Evolutionary conservation across 2,113 vertebrate species (phyloP), one percentile per base, ranked within the genome.

Genomic region (Thomomys bottae): DNA sequence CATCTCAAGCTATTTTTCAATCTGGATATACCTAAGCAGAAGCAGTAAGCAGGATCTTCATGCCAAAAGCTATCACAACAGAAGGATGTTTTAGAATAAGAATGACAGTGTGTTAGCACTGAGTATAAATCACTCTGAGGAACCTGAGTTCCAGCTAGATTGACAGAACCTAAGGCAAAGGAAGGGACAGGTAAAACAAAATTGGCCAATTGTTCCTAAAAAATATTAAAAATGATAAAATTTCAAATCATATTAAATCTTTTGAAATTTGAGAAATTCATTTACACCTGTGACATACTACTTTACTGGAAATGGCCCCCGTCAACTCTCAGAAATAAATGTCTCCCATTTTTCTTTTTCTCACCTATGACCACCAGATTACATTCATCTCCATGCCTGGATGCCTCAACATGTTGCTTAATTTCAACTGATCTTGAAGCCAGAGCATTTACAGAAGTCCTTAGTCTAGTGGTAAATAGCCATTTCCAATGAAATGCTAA

Each of bases 51-150:
- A 32, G 8, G 17, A 57, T 6, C 2, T 34, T 68, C 17, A 12
- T 76, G 18, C 20, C 72, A 40, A 66, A 80, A 73, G 30, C 70
- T 90, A 73, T 84, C 59, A 45, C 9, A 45, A 67, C 20, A 59
- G 68, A 91, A 92, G 4, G 68, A 32, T 75, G 18, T 45, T 89
- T 94, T 72, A 82, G 87, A 89, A 84, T 90, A 89, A 70, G 79
- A 68, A 92, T 89, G 67, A 85, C 40, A 84, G 17, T 38, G n/a
- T 86, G 38, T 89, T 17, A 34, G 87, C 70, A 54, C 26, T 71
- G 5, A 3, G 64, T 26, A 77, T 59, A 66, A 86, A 87, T 93
- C 73, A 70, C 64, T 86, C 28, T 67, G 28, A 89, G 83, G 57
- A 67, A 66, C 72, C 12, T 32, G n/a, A 59, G n/a, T 88, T 85